phyloP scores from a whole-genome alignment of 2,797 vertebrate genomes.

The Crax fasciolata region DNA sequence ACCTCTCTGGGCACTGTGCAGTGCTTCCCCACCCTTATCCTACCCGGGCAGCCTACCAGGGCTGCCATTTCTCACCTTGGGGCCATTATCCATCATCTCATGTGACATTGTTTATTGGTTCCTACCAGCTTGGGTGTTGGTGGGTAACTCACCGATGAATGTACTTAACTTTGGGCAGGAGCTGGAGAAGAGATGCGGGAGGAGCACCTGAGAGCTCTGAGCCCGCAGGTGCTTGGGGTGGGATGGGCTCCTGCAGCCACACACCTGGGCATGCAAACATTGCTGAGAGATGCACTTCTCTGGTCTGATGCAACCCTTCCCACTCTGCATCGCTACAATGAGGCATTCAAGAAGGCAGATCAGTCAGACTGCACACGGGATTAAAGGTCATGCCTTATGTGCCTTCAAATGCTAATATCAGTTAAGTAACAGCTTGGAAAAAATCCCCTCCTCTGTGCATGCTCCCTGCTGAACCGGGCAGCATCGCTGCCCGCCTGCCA shows the following conservation, averaged over 20 bases:
- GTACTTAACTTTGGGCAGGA: background rate
- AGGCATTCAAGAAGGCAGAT: constrained; percentile 56
- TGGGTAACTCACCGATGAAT: background rate
- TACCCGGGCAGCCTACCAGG: background rate
- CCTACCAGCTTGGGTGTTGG: background rate
- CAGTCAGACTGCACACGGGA: constrained; percentile 37
- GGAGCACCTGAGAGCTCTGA: background rate
- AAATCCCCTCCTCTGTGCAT: constrained; percentile 18
- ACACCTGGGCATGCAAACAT: constrained; percentile 1
- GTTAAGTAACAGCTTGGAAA: constrained; percentile 57
- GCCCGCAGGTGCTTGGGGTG: background rate
- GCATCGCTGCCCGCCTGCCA: background rate
- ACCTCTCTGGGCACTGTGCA: too few species aligned
- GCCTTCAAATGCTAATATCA: constrained; percentile 65
- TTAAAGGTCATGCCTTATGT: constrained; percentile 52
- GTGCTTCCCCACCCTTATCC: too few species aligned
- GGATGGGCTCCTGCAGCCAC: background rate
- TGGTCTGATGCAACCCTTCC: constrained; percentile 40
- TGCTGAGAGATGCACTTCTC: constrained; percentile 5
- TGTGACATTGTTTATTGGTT: background rate
- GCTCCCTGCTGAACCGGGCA: background rate
- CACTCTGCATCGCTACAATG: constrained; percentile 44
- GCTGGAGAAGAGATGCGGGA: background rate
- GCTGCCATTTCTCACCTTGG: background rate
- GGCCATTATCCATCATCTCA: background rate